phyloP scores from a whole-genome alignment of 2,888 invertebrate species.

The Cryptophagus acutangulus region DNA sequence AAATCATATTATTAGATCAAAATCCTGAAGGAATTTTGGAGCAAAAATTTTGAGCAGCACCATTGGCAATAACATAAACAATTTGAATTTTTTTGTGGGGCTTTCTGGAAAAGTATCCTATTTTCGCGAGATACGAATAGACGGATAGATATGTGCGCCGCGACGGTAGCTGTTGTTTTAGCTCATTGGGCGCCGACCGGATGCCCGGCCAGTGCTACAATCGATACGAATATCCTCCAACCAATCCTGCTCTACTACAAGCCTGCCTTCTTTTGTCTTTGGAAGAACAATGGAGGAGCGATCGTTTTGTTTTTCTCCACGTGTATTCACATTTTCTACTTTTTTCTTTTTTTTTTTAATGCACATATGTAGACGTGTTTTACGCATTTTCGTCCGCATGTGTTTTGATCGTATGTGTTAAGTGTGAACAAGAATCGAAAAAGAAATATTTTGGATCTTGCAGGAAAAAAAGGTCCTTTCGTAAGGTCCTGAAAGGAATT shows the following conservation, averaged over 20 bases:
- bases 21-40: no score
- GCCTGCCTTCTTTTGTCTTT: slow-evolving; percentile 49
- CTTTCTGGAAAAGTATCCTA: no score
- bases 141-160: slow-evolving; percentile 41
- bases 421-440: no score
- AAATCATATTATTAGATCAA: no score
- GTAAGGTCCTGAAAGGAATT: no score
- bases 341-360: not conserved
- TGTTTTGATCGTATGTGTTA: not conserved
- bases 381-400: not conserved
- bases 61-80: no score
- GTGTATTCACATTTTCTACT: slow-evolving; percentile 18
- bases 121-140: no score
- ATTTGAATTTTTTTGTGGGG: no score
- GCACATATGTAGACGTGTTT: no score
- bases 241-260: slow-evolving; percentile 42
- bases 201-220: slow-evolving; percentile 46
- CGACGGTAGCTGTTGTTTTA: slow-evolving; percentile 46
- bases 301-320: slow-evolving; percentile 43
- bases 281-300: slow-evolving; percentile 47
- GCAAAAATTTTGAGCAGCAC: no score
- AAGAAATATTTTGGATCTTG: no score
- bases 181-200: slow-evolving; percentile 49
- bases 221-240: slow-evolving; percentile 47
- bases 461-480: no score